Conservation (phyloP, 53 echinoderm and acorn worm species). For the Holothuria scabra region DNA sequence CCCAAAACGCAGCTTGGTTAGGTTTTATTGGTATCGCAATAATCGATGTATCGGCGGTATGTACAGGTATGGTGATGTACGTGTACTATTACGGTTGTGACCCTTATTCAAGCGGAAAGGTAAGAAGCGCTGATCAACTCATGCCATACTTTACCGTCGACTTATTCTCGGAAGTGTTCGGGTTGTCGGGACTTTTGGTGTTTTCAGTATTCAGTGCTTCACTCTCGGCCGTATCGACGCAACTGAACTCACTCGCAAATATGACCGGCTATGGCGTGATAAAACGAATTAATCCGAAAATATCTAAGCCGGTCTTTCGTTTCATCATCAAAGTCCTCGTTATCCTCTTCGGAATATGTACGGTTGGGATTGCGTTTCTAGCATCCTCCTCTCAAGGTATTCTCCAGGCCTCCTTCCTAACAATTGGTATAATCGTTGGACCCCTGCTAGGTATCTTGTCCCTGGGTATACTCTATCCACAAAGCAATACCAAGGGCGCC, state of each 20-base stretch:
- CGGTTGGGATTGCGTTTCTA: slow-evolving; percentile 17
- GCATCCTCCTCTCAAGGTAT: slow-evolving; percentile 11
- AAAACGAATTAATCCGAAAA: slow-evolving; percentile 3
- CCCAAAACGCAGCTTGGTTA: slow-evolving; percentile 38
- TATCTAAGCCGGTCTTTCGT: not conserved
- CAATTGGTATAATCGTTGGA: slow-evolving; percentile 11
- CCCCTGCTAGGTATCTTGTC: slow-evolving; percentile 28
- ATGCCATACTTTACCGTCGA: slow-evolving; percentile 46
- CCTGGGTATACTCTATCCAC: slow-evolving; percentile 29
- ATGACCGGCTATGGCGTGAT: slow-evolving; percentile 13
- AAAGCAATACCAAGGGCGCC: slow-evolving; percentile 26
- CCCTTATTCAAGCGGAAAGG: slow-evolving; percentile 35
- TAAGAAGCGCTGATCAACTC: slow-evolving; percentile 16
- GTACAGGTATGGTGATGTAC: slow-evolving; percentile 33
- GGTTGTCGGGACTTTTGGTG: slow-evolving; percentile 27
- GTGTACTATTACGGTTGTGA: slow-evolving; percentile 34
- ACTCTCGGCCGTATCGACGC: slow-evolving; percentile 3
- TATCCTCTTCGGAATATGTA: slow-evolving; percentile 8
- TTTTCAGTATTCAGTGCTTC: slow-evolving; percentile 40
- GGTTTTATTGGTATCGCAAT: slow-evolving; percentile 27
- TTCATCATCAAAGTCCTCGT: slow-evolving; percentile 8
- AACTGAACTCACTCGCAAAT: slow-evolving; percentile 23
- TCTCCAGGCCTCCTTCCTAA: slow-evolving; percentile 13
- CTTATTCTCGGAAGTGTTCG: slow-evolving; percentile 26
- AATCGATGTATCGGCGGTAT: slow-evolving; percentile 18